Evolutionary conservation across 2,113 vertebrate species (phyloP).

Genomic region (Tragelaphus strepsiceros): DNA sequence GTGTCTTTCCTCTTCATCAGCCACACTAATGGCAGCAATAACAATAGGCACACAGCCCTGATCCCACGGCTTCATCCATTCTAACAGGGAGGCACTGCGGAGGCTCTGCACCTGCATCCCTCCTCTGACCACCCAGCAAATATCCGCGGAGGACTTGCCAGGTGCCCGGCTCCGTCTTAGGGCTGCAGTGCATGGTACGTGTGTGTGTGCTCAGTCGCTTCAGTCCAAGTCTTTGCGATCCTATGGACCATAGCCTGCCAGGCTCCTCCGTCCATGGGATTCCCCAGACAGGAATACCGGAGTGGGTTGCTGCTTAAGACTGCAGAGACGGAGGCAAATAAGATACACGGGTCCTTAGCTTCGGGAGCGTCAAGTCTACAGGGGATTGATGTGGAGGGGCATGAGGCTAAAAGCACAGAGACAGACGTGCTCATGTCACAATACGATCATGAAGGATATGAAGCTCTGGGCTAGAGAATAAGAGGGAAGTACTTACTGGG

Average conservation of each 20-base stretch:
- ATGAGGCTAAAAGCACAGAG: background rate
- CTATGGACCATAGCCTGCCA: background rate
- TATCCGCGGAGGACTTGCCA: fast-evolving
- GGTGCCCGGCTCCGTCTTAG: fast-evolving
- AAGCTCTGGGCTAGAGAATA: background rate
- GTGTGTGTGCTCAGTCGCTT: background rate
- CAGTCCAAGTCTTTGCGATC: background rate
- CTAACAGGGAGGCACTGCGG: fast-evolving
- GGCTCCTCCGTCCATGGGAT: background rate
- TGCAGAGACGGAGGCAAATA: background rate
- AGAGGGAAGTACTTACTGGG: background rate
- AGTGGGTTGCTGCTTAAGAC: background rate
- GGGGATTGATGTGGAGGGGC: fast-evolving
- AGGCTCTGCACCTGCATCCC: background rate
- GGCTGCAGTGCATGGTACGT: fast-evolving
- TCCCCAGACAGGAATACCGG: background rate
- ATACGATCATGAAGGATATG: background rate
- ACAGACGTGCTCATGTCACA: fast-evolving
- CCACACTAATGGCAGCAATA: background rate
- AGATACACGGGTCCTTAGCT: background rate
- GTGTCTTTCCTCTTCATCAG: background rate
- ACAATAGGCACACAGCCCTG: background rate
- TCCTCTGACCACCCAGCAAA: background rate
- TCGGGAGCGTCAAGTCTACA: background rate
- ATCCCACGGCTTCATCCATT: background rate